Base-by-base conservation (phyloP, 2,113 vertebrate genomes). In the Uropsilus gracilis region DNA sequence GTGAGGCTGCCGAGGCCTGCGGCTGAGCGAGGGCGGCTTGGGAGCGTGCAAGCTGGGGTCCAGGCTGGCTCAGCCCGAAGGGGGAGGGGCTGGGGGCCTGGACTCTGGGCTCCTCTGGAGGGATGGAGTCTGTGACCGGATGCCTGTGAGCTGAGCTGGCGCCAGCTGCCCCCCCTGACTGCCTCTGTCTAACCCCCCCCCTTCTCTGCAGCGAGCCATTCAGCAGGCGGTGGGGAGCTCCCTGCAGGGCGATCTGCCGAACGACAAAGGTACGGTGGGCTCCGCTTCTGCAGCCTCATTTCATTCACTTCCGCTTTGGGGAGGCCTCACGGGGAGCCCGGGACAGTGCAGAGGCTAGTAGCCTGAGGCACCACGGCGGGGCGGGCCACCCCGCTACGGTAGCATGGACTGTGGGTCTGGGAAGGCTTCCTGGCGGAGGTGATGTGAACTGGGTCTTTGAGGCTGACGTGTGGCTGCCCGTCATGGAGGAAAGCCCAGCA, bases 161-260 rank as follows among this genome's bases (percentile, higher is more conserved):
- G 32, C 46, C 37, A 46, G 22, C 68, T 57, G 26, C 37, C 28
- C 32, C n/a, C 61, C 10, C 55, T 95, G 76, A 95, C 39, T 8
- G n/a, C 61, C 50, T 72, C 86, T 73, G 50, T 77, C 53, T 55
- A 42, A 26, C 66, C 57, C 4, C 16, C 46, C 34, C 24, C 53
- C 55, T 26, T 44, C 46, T 61, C 48, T 59, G 2, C 72, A 97
- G 96, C 90, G 95, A 71, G 96, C 97, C 82, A 90, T 97, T 50
- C 96, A 95, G 86, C 96, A 97, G 86, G 97, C 97, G 0, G 55
- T 95, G 92, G 96, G 97, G 69, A 95, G 86, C 37, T 95, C 96
- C 42, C 81, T 97, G 86, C 97, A 97, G 61, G 96, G 95, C 24
- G 96, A 97, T n/a, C 96, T 97, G 91, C 71, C 95, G 0, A 96